These are phyloP conservation scores for Ormyrus thymus DNA, from an alignment of 2,888 invertebrate species.

Conservation along the genomic window DNA sequence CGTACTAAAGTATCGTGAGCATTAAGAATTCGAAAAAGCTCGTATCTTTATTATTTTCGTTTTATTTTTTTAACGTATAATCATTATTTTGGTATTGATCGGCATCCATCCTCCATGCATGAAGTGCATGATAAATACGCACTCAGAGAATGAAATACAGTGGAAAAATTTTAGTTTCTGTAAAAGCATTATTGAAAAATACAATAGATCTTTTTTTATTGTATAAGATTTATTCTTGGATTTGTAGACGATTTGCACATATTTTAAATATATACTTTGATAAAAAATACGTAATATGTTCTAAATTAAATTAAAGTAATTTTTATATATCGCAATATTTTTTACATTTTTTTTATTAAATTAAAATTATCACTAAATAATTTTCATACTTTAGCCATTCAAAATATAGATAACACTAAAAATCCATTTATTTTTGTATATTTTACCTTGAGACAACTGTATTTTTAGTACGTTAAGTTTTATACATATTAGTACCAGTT, in stretches of 20 bases:
- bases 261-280: too few species aligned
- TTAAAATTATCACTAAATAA: too few species aligned
- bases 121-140: constrained; percentile 58
- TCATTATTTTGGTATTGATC: constrained; percentile 29
- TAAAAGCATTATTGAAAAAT: neutral
- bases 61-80: constrained; percentile 39
- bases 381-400: too few species aligned
- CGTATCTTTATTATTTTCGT: constrained; percentile 26
- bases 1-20: constrained; percentile 35
- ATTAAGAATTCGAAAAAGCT: neutral
- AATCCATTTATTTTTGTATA: too few species aligned
- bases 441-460: constrained; percentile 14
- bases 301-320: too few species aligned
- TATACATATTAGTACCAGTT: too few species aligned
- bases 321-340: too few species aligned
- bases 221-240: too few species aligned
- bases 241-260: too few species aligned
- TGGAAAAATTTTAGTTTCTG: neutral
- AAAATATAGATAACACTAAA: too few species aligned
- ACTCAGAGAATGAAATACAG: constrained; percentile 48
- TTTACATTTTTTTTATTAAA: too few species aligned
- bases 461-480: neutral
- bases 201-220: neutral
- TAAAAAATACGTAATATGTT: too few species aligned
- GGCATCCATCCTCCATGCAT: constrained; percentile 57